Conservation (phyloP, 53 echinoderm and acorn worm species). For the Echinometra lucunter region DNA sequence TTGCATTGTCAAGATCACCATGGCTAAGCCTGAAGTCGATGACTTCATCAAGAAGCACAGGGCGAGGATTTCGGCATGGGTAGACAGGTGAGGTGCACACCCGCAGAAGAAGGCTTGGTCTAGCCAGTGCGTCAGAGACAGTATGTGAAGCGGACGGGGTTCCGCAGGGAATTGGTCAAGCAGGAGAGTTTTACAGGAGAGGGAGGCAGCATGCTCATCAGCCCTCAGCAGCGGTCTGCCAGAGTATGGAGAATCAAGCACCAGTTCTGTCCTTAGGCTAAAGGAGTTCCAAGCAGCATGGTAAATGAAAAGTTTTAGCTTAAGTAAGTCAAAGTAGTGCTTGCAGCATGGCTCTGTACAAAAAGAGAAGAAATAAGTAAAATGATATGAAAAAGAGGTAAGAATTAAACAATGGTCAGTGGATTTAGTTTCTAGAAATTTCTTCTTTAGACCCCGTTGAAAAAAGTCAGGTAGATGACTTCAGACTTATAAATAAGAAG, state of each 20-base stretch:
- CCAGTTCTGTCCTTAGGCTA: slow-evolving; percentile 6
- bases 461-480: no score
- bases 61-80: slow-evolving; percentile 46
- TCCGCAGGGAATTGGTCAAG: slow-evolving; percentile 43
- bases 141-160: slow-evolving; percentile 48
- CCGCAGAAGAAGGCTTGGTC: slow-evolving; percentile 55
- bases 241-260: slow-evolving; percentile 15
- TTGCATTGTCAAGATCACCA: slow-evolving; percentile 35
- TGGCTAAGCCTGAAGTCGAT: slow-evolving; percentile 50
- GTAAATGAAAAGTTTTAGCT: background rate
- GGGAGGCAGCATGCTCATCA: slow-evolving; percentile 3
- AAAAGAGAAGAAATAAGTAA: no score
- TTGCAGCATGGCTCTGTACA: no score
- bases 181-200: slow-evolving; percentile 57
- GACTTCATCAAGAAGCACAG: slow-evolving; percentile 65
- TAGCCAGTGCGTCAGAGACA: slow-evolving; percentile 59
- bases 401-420: no score
- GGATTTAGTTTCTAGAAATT: no score
- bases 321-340: no score
- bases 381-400: no score
- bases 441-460: no score
- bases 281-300: slow-evolving; percentile 49
- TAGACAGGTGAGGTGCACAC: slow-evolving; percentile 12
- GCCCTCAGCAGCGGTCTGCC: background rate
- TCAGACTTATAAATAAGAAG: no score